phyloP scores from a whole-genome alignment of 2,797 vertebrate genomes.

The Chelidonichthys spinosus region DNA sequence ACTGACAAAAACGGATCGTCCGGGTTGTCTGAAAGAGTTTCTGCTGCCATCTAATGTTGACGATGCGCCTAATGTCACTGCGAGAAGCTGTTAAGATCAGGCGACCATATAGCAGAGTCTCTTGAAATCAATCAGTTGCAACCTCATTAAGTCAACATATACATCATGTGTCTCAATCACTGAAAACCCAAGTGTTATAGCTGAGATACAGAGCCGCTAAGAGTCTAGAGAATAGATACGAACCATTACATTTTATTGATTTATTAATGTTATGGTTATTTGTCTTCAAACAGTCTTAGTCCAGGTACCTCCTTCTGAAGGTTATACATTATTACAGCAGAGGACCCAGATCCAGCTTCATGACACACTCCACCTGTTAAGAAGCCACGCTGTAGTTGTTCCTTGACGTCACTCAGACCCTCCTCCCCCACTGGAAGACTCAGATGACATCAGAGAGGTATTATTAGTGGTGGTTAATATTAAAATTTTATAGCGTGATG shows the following conservation, averaged over 20 bases:
- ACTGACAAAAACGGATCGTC: constrained; percentile 4
- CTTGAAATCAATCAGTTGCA: constrained; percentile 12
- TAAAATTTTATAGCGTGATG: constrained; percentile 49
- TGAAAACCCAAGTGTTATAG: constrained; percentile 2
- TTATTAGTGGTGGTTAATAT: constrained; percentile 53
- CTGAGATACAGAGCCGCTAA: neutral
- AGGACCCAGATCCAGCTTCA: constrained; percentile 12
- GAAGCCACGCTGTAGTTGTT: neutral
- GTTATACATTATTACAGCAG: constrained; percentile 26
- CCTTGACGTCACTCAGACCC: constrained; percentile 10
- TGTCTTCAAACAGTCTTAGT: constrained; percentile 6
- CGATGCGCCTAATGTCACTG: constrained; percentile 14
- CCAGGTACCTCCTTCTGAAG: constrained; percentile 8
- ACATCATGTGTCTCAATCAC: constrained; percentile 8
- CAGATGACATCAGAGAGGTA: constrained; percentile 43
- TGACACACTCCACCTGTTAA: neutral
- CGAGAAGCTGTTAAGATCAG: constrained; percentile 14
- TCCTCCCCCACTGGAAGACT: constrained; percentile 20
- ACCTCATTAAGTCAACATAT: constrained; percentile 14
- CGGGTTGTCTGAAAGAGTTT: neutral
- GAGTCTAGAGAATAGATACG: neutral
- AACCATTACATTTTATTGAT: constrained; percentile 38
- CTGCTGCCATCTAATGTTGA: constrained; percentile 17
- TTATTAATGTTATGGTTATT: neutral
- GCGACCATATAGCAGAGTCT: constrained; percentile 12